Evolutionary conservation across 2,113 vertebrate genomes (phyloP).

Genomic region (Hydrolagus affinis): DNA sequence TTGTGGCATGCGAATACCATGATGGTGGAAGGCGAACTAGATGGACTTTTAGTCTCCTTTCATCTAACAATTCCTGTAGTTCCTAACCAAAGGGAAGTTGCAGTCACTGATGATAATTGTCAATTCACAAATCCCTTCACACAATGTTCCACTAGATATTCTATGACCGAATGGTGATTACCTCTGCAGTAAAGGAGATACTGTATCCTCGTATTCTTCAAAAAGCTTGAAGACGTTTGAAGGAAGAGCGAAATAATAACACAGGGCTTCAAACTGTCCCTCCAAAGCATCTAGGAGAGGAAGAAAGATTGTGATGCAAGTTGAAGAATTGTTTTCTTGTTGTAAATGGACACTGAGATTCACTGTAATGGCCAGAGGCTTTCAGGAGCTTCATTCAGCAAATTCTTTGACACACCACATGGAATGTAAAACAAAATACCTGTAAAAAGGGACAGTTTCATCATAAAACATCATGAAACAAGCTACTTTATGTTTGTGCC

Average conservation of each 20-base stretch:
- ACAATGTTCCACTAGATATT: not conserved
- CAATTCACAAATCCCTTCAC: too few species aligned
- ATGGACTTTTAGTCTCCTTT: too few species aligned
- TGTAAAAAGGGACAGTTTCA: too few species aligned
- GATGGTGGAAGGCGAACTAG: too few species aligned
- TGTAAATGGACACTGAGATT: not conserved
- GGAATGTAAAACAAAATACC: not conserved
- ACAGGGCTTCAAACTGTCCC: constrained; percentile 75
- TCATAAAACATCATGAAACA: not conserved
- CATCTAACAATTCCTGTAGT: too few species aligned
- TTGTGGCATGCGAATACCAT: too few species aligned
- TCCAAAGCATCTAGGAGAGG: constrained; percentile 64
- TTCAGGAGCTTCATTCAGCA: not conserved
- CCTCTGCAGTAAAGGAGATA: constrained; percentile 76
- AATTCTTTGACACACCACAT: not conserved
- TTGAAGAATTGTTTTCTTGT: not conserved
- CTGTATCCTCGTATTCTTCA: constrained; percentile 70
- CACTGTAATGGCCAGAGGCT: not conserved
- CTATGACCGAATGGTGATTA: constrained; percentile 40
- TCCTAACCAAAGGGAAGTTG: too few species aligned
- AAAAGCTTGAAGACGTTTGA: constrained; percentile 89
- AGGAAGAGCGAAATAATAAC: constrained; percentile 81
- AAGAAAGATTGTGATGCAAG: constrained; percentile 27
- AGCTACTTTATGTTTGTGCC: not conserved
- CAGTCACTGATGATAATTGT: too few species aligned